phyloP scores from a whole-genome alignment of 2,888 invertebrate genomes.

The Andrena haemorrhoa region DNA sequence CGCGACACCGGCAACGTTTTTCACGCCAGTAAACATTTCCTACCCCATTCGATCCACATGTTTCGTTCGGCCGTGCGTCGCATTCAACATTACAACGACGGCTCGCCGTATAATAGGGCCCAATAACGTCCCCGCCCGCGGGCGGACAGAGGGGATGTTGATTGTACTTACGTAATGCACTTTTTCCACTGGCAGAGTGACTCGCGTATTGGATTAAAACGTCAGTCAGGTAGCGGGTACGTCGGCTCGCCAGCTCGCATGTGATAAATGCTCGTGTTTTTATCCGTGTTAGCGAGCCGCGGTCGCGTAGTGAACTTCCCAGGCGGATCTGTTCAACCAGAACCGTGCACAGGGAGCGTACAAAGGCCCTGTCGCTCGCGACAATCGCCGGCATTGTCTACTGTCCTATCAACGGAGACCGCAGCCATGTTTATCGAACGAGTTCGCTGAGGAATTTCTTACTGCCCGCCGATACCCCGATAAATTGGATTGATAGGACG shows the following conservation, averaged over 20 bases:
- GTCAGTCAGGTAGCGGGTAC: constrained; percentile 43
- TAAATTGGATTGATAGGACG: constrained; percentile 52
- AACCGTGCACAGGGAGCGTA: constrained; percentile 2
- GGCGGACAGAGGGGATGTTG: constrained; percentile 13
- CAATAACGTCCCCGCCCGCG: not conserved
- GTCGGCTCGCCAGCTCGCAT: constrained; percentile 13
- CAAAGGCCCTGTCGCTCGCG: constrained; percentile 36
- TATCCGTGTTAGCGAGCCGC: constrained; percentile 24
- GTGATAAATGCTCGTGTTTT: constrained; percentile 61
- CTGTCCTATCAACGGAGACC: constrained; percentile 26
- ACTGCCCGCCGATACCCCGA: constrained; percentile 46
- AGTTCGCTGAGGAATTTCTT: constrained; percentile 55
- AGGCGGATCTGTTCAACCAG: constrained; percentile 43
- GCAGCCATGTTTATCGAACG: constrained; percentile 41
- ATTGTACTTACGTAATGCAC: constrained; percentile 18
- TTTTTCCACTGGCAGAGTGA: constrained; percentile 15
- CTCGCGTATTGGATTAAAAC: constrained; percentile 55
- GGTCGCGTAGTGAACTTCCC: constrained; percentile 30
- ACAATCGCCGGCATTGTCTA: constrained; percentile 45
- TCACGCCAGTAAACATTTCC: not conserved
- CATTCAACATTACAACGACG: not conserved
- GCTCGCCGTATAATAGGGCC: too few relatives aligned
- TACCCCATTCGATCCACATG: not conserved
- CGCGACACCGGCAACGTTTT: not conserved
- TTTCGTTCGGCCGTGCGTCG: not conserved